These are phyloP conservation scores for Aurelia coerulea DNA, from an alignment of 30 jellyfish, hydroid and myxozoan species.

Conservation along the genomic window DNA sequence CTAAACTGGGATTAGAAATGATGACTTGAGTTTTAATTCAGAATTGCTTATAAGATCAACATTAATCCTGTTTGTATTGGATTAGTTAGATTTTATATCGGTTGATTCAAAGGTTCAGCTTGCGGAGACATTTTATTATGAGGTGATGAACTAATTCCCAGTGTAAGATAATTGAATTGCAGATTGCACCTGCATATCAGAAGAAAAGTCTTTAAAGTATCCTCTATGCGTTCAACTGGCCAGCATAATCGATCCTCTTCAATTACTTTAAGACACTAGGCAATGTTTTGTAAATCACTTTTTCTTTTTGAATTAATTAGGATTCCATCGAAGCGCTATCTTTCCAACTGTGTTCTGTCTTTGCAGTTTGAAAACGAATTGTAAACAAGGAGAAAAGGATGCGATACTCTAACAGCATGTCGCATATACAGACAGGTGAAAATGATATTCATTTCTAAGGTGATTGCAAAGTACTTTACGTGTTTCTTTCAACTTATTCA, in stretches of 20 bases:
- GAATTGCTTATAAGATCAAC: constrained; percentile 40
- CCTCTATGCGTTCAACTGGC: constrained; percentile 34
- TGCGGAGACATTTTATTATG: constrained; percentile 20
- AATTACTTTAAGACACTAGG: constrained; percentile 37
- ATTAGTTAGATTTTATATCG: constrained; percentile 53
- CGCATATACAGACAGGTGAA: constrained; percentile 67
- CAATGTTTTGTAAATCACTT: constrained; percentile 66
- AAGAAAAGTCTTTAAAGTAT: constrained; percentile 1
- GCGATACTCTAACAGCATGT: constrained; percentile 60
- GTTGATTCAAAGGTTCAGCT: constrained; percentile 49
- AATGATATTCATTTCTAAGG: constrained; percentile 38
- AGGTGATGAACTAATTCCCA: constrained; percentile 48
- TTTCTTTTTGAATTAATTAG: constrained; percentile 62
- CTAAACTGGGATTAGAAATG: constrained; percentile 43
- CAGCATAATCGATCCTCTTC: constrained; percentile 40
- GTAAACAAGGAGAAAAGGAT: constrained; percentile 12
- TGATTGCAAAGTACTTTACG: constrained; percentile 34
- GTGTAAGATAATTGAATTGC: constrained; percentile 39
- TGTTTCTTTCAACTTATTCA: constrained; percentile 25
- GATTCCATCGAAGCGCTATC: constrained; percentile 65
- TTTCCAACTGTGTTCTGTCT: constrained; percentile 44
- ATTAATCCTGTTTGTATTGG: constrained; percentile 68
- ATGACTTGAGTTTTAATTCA: constrained; percentile 49
- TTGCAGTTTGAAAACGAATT: constrained; percentile 6
- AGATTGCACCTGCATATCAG: constrained; percentile 54